Conservation (phyloP, 2,113 vertebrate genomes). For the Mixornis gularis region DNA sequence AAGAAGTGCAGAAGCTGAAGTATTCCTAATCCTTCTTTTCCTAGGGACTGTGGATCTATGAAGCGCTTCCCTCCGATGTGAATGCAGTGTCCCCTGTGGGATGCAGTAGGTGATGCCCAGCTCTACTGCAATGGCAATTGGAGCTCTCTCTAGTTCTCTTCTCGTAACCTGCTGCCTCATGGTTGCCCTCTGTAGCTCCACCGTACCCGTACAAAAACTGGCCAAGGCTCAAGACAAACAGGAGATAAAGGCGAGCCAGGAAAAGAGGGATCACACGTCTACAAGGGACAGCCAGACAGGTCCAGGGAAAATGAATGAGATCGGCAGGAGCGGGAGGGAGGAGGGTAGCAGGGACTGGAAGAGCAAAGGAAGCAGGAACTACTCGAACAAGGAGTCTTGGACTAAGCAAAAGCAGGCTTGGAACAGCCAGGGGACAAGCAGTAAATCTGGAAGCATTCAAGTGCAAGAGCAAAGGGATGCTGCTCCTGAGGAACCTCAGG, state of each 20-base stretch:
- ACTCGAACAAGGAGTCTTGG: slow-evolving; percentile 70
- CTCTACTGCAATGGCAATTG: slow-evolving; percentile 89
- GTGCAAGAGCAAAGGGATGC: slow-evolving; percentile 73
- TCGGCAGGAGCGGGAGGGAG: slow-evolving; percentile 74
- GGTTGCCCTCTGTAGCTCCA: slow-evolving; percentile 82
- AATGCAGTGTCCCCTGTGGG: slow-evolving; percentile 82
- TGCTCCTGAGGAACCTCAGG: slow-evolving; percentile 60
- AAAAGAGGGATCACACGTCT: slow-evolving; percentile 78
- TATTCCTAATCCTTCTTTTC: slow-evolving; percentile 62
- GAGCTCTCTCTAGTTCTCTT: slow-evolving; percentile 80
- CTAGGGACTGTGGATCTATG: slow-evolving; percentile 63
- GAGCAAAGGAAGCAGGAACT: slow-evolving; percentile 71
- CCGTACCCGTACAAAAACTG: slow-evolving; percentile 80
- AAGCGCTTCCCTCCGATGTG: slow-evolving; percentile 77
- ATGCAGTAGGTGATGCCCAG: slow-evolving; percentile 88
- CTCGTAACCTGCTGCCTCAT: slow-evolving; percentile 89
- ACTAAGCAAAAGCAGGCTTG: slow-evolving; percentile 74
- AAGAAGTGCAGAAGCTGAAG: slow-evolving; percentile 25
- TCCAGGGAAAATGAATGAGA: slow-evolving; percentile 75
- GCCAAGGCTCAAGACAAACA: slow-evolving; percentile 72
- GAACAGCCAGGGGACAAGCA: slow-evolving; percentile 64
- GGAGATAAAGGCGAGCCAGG: slow-evolving; percentile 72
- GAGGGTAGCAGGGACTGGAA: slow-evolving; percentile 72
- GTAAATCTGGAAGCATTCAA: slow-evolving; percentile 66
- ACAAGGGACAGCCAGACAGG: slow-evolving; percentile 70